These are phyloP conservation scores for Ophion slaviceki DNA, from an alignment of 2,888 invertebrate species.

Conservation along the genomic window DNA sequence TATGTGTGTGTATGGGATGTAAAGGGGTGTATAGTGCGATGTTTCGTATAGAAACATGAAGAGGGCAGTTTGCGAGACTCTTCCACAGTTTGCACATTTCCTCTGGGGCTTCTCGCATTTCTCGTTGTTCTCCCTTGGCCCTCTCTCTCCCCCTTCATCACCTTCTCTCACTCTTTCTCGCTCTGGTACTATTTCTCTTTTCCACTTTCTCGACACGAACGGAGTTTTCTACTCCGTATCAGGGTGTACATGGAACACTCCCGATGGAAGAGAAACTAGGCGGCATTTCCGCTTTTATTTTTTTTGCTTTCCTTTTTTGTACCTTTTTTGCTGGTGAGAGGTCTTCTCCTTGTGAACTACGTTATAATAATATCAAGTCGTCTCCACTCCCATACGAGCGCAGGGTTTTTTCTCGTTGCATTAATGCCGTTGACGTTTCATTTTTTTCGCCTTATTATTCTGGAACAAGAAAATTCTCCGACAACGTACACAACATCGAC, in stretches of 20 bases:
- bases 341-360: slow-evolving; percentile 42
- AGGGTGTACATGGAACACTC: slow-evolving; percentile 40
- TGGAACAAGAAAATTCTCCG: slow-evolving; percentile 11
- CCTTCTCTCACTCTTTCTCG: slow-evolving; percentile 11
- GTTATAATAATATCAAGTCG: slow-evolving; percentile 58
- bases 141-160: slow-evolving; percentile 24
- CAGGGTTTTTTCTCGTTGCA: slow-evolving; percentile 18
- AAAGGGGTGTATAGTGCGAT: slow-evolving; percentile 11
- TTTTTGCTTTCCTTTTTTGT: slow-evolving; percentile 17
- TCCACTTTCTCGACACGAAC: slow-evolving; percentile 39
- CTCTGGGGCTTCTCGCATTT: slow-evolving; percentile 62
- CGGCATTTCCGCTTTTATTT: slow-evolving; percentile 29
- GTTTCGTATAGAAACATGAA: slow-evolving; percentile 53
- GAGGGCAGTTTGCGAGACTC: slow-evolving; percentile 65
- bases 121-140: slow-evolving; percentile 37
- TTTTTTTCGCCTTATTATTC: slow-evolving; percentile 13
- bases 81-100: slow-evolving; percentile 65
- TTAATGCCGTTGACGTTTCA: slow-evolving; percentile 23
- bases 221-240: slow-evolving; percentile 44
- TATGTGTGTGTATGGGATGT: slow-evolving; percentile 2
- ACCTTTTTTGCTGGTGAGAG: slow-evolving; percentile 36
- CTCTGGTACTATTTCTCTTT: slow-evolving; percentile 42
- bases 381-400: slow-evolving; percentile 16
- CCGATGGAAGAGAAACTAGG: slow-evolving; percentile 60
- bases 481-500: not conserved